A percentile compares a stretch with the other conserved stretches of the same genome.
phyloP scores from a whole-genome alignment of 2,113 vertebrate species.

The Alosa alosa region DNA sequence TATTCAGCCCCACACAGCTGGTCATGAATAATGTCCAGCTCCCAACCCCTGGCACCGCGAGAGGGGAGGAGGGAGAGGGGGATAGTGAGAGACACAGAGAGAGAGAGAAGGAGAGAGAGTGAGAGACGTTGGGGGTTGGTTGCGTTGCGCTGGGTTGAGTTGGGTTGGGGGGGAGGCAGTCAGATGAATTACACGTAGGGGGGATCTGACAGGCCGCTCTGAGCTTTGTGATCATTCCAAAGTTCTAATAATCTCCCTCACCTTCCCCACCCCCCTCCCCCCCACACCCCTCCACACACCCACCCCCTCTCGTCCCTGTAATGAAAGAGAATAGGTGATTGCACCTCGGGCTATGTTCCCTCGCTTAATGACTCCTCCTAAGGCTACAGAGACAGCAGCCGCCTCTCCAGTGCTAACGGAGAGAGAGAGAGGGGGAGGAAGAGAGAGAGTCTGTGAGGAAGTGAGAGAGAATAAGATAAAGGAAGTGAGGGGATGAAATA shows the following conservation, averaged over 20 bases:
- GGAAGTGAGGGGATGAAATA: neutral
- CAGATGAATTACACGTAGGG: slow-evolving; percentile 99
- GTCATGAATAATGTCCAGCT: slow-evolving; percentile 99
- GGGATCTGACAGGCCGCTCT: slow-evolving; percentile 98
- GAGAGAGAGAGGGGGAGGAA: slow-evolving; percentile 63
- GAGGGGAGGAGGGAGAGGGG: slow-evolving; percentile 64
- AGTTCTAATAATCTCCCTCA: slow-evolving; percentile 99
- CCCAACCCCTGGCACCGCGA: slow-evolving; percentile 86
- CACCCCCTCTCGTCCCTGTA: slow-evolving; percentile 65
- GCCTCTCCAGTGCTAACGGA: slow-evolving; percentile 31
- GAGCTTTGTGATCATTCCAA: slow-evolving; percentile 99
- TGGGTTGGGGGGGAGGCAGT: slow-evolving; percentile 73
- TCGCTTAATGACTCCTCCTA: slow-evolving; percentile 97
- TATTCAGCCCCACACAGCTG: slow-evolving; percentile 94
- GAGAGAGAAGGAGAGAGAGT: slow-evolving; percentile 53
- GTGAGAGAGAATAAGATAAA: no score
- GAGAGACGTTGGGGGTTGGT: slow-evolving; percentile 63
- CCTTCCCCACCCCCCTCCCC: slow-evolving; percentile 91
- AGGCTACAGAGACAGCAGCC: slow-evolving; percentile 69
- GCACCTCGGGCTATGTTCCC: slow-evolving; percentile 95
- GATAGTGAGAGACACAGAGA: slow-evolving; percentile 69
- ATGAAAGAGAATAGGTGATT: slow-evolving; percentile 99
- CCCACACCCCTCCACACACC: no score
- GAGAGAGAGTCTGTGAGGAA: slow-evolving; percentile 43
- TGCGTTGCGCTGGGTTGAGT: slow-evolving; percentile 58